These are phyloP conservation scores for Trypoxylus dichotomus DNA, from an alignment of 1,140 invertebrate genomes.

Conservation along the genomic window DNA sequence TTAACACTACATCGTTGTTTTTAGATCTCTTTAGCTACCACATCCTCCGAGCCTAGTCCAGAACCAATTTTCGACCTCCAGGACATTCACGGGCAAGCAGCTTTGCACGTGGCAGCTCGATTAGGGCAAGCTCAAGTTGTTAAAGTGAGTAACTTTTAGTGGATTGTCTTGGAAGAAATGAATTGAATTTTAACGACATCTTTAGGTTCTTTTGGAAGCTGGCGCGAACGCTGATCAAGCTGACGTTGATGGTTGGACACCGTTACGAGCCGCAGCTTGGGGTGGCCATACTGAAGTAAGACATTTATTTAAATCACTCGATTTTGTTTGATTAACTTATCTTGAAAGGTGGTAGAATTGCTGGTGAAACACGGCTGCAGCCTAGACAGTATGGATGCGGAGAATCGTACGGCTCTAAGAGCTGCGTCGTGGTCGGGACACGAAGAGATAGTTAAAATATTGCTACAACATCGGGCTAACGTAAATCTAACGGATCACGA, in stretches of 20 bases:
- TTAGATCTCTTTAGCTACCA: slow-evolving; percentile 49
- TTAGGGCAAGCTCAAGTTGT: slow-evolving; percentile 78
- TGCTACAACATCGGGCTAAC: slow-evolving; percentile 70
- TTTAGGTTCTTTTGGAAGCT: slow-evolving; percentile 65
- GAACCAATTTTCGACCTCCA: slow-evolving; percentile 50
- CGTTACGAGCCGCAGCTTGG: slow-evolving; percentile 85
- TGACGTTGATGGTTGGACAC: slow-evolving; percentile 89
- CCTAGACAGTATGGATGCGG: slow-evolving; percentile 78
- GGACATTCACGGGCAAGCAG: slow-evolving; percentile 73
- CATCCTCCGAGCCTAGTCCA: slow-evolving; percentile 50
- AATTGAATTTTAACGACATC: neutral
- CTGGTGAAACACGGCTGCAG: slow-evolving; percentile 78
- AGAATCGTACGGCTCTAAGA: slow-evolving; percentile 67
- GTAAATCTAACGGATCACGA: slow-evolving; percentile 70
- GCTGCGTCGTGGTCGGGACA: slow-evolving; percentile 88
- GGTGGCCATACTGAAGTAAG: slow-evolving; percentile 87
- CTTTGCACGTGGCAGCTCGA: slow-evolving; percentile 79
- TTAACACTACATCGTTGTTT: neutral
- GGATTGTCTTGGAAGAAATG: too few relatives aligned
- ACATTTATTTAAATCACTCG: neutral
- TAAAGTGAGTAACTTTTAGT: slow-evolving; percentile 52
- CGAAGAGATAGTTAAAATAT: slow-evolving; percentile 74
- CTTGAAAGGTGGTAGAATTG: slow-evolving; percentile 75
- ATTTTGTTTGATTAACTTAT: neutral
- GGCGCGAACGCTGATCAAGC: slow-evolving; percentile 80